Evolutionary conservation across 2,888 invertebrate species (phyloP), one percentile per base, ranked within the genome.

Genomic region (Orthosia cruda): DNA sequence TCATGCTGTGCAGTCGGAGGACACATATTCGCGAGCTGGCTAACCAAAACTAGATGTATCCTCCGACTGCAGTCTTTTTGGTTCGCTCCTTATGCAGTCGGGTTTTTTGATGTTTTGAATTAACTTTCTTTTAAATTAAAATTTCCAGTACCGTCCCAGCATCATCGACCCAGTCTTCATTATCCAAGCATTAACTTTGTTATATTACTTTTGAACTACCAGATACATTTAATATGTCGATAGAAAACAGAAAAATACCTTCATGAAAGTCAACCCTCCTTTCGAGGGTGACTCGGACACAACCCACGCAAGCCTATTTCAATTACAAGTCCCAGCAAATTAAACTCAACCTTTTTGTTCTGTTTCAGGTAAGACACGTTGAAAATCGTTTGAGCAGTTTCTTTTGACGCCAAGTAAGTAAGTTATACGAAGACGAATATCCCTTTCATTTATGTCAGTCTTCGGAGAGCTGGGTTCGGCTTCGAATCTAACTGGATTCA

Each of bases 351-450:
- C 81, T 81, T 88, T 88, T 87, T 87, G 84, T 89, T 73, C 89
- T 88, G 85, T 89, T 90, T 73, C 89, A 89, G 89, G 89, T 89
- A 89, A 90, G 90, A 76, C 54, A 74, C 61, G 26, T 65, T 74
- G 77, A 49, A 45, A 78, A 77, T 78, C 68, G 45, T 76, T 82
- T 66, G 64, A 69, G 66, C 85, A 62, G 69, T 81, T 58, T 65
- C 50, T 57, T 68, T 69, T 74, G 77, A 80, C 49, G 74, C 32
- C 76, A 57, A n/a, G 82, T 82, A 82, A 82, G 82, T 85, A 81
- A 66, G 61, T 81, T 75, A 74, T 20, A 70, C 16, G 63, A 58
- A 73, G 64, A 64, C 18, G 55, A 49, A 71, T 70, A 80, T 81
- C 57, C 47, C 55, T 71, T 77, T 71, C 82, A 83, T 83, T 71